phyloP scores from a whole-genome alignment of 2,888 invertebrate genomes.

The Polydrusus tereticollis region DNA sequence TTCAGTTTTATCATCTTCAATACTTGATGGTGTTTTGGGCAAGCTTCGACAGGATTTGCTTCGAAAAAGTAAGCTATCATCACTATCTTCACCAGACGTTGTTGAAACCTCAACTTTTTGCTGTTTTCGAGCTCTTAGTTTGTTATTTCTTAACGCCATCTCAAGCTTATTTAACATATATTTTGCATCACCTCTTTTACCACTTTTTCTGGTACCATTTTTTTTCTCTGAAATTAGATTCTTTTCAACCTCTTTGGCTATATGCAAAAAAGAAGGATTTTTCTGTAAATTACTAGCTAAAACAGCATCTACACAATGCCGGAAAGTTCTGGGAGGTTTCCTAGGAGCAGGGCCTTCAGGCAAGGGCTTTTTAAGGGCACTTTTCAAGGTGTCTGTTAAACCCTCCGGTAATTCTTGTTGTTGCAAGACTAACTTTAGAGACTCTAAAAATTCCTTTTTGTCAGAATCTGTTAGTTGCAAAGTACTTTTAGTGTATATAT shows the following conservation, averaged over 20 bases:
- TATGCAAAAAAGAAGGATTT: slow-evolving; percentile 55
- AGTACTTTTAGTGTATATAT: slow-evolving; percentile 58
- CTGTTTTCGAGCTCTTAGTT: slow-evolving; percentile 58
- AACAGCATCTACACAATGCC: slow-evolving; percentile 57
- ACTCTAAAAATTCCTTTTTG: slow-evolving; percentile 41
- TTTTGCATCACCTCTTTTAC: slow-evolving; percentile 68
- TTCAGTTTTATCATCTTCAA: not conserved
- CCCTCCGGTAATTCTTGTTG: slow-evolving; percentile 49
- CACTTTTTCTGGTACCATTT: slow-evolving; percentile 37
- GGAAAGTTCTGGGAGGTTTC: slow-evolving; percentile 80
- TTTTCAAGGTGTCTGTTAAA: slow-evolving; percentile 73
- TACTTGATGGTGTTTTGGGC: slow-evolving; percentile 23
- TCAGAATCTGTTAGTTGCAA: slow-evolving; percentile 54
- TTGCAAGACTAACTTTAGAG: slow-evolving; percentile 36
- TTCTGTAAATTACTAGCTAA: slow-evolving; percentile 41
- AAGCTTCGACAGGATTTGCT: slow-evolving; percentile 53
- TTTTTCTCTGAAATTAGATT: slow-evolving; percentile 42
- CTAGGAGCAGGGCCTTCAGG: slow-evolving; percentile 81
- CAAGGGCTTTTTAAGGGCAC: slow-evolving; percentile 76
- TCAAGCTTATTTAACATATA: slow-evolving; percentile 77
- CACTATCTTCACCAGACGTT: slow-evolving; percentile 63
- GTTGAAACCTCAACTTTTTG: slow-evolving; percentile 56
- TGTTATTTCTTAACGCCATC: slow-evolving; percentile 71
- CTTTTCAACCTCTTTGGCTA: slow-evolving; percentile 41
- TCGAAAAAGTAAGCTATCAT: slow-evolving; percentile 59